Evolutionary conservation across 2,797 vertebrate species (phyloP).

Genomic region (Astyanax mexicanus): DNA sequence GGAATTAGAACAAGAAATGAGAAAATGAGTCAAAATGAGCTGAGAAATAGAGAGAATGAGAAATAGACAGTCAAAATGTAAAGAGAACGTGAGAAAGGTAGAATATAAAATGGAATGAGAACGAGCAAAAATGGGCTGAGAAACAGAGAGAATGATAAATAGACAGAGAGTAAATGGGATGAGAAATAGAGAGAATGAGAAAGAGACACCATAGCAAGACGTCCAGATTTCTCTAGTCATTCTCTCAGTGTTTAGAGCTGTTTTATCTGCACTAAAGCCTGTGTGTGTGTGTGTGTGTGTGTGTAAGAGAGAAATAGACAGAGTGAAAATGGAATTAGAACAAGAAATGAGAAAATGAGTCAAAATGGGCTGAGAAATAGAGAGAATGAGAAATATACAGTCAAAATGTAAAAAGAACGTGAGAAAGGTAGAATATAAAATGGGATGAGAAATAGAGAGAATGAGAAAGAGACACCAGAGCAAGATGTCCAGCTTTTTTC

Average conservation of each 20-base stretch:
- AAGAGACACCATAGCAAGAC: too few species aligned
- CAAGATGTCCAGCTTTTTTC: too few species aligned
- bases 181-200: neutral
- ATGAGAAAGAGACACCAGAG: neutral
- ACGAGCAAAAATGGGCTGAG: neutral
- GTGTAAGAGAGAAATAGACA: too few species aligned
- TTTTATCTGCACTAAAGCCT: neutral
- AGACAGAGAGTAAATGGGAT: too few species aligned
- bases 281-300: conserved; percentile 16
- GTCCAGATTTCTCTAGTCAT: neutral
- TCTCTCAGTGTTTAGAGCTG: neutral
- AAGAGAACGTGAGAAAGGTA: too few species aligned
- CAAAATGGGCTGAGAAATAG: neutral
- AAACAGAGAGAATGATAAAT: too few species aligned
- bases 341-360: neutral
- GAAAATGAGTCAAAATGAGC: neutral
- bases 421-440: too few species aligned
- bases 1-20: conserved; percentile 22
- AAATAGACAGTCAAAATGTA: too few species aligned
- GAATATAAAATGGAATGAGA: neutral
- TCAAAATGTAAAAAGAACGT: too few species aligned
- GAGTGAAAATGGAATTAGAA: neutral
- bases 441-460: neutral
- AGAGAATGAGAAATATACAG: neutral
- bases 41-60: too few species aligned